Evolutionary conservation across 2,113 vertebrate genomes (phyloP).

Genomic region (Glaucidium brasilianum): DNA sequence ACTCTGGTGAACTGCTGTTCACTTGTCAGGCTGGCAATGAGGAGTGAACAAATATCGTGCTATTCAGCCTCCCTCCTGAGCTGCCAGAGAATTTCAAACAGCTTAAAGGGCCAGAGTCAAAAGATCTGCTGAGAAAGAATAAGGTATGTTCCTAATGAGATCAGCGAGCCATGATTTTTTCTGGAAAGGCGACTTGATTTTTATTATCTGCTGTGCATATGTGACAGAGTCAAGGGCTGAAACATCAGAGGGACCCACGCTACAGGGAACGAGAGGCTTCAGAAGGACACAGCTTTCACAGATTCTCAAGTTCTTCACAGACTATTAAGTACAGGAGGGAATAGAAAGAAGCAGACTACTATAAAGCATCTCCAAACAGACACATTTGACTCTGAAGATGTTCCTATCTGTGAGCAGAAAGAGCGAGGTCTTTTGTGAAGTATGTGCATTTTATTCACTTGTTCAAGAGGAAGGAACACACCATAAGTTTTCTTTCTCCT

Average conservation of each 20-base stretch:
- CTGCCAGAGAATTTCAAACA: slow-evolving; percentile 11
- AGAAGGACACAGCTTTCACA: neutral
- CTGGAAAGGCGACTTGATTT: neutral
- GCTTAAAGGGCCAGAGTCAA: neutral
- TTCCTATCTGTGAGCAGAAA: neutral
- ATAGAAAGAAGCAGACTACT: neutral
- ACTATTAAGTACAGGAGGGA: neutral
- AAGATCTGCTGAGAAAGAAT: slow-evolving; percentile 17
- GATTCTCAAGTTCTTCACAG: neutral
- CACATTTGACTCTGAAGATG: neutral
- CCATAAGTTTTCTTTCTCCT: neutral
- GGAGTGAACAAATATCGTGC: neutral
- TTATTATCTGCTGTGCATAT: neutral
- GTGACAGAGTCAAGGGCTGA: neutral
- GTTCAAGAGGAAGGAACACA: neutral
- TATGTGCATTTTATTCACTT: neutral
- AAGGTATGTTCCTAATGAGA: slow-evolving; percentile 26
- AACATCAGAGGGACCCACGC: neutral
- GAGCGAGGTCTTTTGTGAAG: neutral
- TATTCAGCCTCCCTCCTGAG: slow-evolving; percentile 37
- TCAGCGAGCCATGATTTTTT: neutral
- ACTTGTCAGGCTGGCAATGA: slow-evolving; percentile 45
- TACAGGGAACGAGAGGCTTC: neutral
- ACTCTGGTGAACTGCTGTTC: slow-evolving; percentile 59
- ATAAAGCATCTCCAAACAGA: neutral